These are phyloP conservation scores for Ditylenchus dipsaci DNA, from an alignment of 1,140 invertebrate species.

Conservation along the genomic window DNA sequence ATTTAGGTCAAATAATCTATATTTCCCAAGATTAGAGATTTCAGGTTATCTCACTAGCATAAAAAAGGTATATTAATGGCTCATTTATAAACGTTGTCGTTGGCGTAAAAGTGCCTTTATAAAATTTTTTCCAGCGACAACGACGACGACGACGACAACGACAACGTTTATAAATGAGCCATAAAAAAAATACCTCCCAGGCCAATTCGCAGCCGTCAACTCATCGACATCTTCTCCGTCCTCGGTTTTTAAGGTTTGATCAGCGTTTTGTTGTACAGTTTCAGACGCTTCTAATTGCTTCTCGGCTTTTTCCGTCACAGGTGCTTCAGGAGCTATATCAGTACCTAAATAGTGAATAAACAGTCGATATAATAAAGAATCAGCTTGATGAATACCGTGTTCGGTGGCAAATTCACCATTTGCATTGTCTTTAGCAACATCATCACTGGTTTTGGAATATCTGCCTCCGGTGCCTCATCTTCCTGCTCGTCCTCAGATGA, in stretches of 20 bases:
- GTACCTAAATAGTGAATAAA: no score
- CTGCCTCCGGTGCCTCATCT: not conserved
- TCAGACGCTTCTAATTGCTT: no score
- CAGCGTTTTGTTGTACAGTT: no score
- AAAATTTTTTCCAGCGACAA: no score
- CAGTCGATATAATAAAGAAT: no score
- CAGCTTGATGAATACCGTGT: not conserved
- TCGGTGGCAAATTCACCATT: not conserved
- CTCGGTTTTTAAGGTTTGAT: no score
- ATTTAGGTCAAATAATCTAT: conserved; percentile 3
- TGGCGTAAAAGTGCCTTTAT: no score
- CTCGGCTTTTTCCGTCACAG: no score
- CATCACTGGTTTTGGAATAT: conserved; percentile 3
- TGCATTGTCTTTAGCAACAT: conserved; percentile 8
- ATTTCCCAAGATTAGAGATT: not conserved
- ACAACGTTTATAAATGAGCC: no score
- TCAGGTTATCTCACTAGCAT: not conserved
- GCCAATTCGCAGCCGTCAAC: not conserved
- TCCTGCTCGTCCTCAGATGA: conserved; percentile 1
- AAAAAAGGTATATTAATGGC: no score
- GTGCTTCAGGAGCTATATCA: no score
- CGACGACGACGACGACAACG: no score
- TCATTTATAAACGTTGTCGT: not conserved
- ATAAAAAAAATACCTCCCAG: not conserved
- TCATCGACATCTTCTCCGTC: not conserved